These are phyloP conservation scores for Andrena bicolor DNA, from an alignment of 2,888 invertebrate species.

Conservation along the genomic window DNA sequence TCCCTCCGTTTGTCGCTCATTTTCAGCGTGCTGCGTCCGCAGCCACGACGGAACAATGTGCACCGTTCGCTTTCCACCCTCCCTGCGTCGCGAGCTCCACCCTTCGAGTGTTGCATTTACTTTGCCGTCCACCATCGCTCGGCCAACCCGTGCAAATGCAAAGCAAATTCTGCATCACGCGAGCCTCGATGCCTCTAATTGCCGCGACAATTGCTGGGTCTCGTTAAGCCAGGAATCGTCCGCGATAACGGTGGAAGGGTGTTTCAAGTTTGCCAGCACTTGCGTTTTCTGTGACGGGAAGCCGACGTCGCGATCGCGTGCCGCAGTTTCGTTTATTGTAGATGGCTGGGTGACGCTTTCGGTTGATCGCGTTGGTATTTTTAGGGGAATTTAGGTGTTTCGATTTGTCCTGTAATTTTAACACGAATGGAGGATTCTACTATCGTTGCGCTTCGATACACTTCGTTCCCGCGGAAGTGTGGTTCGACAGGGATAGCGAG, in stretches of 20 bases:
- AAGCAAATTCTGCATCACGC: constrained; percentile 24
- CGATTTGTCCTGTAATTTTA: not conserved
- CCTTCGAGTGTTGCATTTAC: constrained; percentile 7
- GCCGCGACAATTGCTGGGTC: constrained; percentile 41
- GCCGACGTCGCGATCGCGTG: no score
- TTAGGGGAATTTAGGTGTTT: no score
- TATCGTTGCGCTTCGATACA: not conserved
- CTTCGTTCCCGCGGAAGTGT: not conserved
- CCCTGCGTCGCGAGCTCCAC: not conserved
- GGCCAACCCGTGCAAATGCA: constrained; percentile 16
- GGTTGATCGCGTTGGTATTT: no score
- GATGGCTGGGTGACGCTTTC: no score
- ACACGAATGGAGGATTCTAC: not conserved
- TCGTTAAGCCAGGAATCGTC: constrained; percentile 30
- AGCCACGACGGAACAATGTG: not conserved
- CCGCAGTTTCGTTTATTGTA: no score
- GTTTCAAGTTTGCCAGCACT: constrained; percentile 3
- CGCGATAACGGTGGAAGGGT: not conserved
- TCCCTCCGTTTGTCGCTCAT: not conserved
- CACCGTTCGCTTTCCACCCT: not conserved
- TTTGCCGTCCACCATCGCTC: not conserved
- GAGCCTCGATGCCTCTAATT: constrained; percentile 41
- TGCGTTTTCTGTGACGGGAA: not conserved
- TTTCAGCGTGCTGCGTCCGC: not conserved
- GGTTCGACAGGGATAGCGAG: constrained; percentile 9